Evolutionary conservation across 2,797 vertebrate species (phyloP), one percentile per base, ranked within the genome.

Genomic region (Eremophila alpestris): DNA sequence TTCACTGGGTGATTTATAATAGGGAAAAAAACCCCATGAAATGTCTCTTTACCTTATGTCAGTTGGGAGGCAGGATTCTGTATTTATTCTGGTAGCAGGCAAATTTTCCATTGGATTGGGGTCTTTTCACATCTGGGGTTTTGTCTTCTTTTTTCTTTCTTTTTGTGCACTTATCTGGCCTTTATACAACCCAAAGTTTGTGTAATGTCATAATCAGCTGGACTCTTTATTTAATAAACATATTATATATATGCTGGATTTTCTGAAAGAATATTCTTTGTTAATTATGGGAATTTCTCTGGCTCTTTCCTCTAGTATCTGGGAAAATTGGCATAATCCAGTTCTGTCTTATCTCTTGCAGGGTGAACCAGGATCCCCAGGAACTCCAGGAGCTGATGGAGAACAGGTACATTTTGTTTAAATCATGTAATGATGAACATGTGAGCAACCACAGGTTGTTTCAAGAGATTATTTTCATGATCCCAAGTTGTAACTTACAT

Each of bases 311-410:
- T 74, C 17, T 70, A 24, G 60, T n/a, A 10, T 92, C 65, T 77
- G 43, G 34, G 73, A 41, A 32, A 79, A 7, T 1, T 74, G 58
- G 24, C 6, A 65, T 90, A 82, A 95, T 74, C 27, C 27, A 87
- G 27, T 89, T 94, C 55, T 13, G 27, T 74, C 7, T 84, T 92
- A 27, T 43, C 73, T 91, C 95, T 97, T 96, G 45, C 96, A 99
- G 99, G 99, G 99, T 68, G 99, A 99, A 88, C 98, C 98, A 76
- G 99, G 99, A 73, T 97, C 98, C 92, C 98, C 98, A 90, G 99
- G 99, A 96, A 97, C 97, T 40, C 98, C 99, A 69, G 99, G 99
- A 96, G 98, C 77, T 58, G 99, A 99, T 95, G 99, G 99, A 92
- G 99, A 99, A 93, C 98, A 99, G 98, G 99, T 99, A 98, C 34